Evolutionary conservation across 2,888 invertebrate genomes (phyloP).

Genomic region (Pharmacophagus antenor): DNA sequence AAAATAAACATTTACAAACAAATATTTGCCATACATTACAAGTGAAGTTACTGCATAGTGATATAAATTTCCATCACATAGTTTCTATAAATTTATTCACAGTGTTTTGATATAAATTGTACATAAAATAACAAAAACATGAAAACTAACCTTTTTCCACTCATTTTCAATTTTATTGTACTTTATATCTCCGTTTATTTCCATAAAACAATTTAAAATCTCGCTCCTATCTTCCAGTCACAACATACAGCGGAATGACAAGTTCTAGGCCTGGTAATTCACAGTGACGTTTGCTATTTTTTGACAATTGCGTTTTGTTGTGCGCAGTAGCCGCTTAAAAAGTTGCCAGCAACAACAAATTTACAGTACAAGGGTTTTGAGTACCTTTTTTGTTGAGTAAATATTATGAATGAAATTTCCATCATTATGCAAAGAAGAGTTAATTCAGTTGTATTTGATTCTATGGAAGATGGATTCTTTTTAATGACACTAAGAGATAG

Average conservation of each 20-base stretch:
- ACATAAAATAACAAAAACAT: conserved; percentile 43
- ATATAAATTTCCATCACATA: conserved; percentile 45
- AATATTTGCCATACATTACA: conserved; percentile 44
- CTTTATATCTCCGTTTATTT: conserved; percentile 30
- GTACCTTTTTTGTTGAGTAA: conserved; percentile 43
- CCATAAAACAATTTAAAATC: conserved; percentile 30
- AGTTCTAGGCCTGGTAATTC: conserved; percentile 41
- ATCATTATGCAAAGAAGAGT: no score
- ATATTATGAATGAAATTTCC: conserved; percentile 44
- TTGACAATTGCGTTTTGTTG: conserved; percentile 43
- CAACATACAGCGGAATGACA: conserved; percentile 39
- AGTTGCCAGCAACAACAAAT: conserved; percentile 45
- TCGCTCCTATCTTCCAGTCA: conserved; percentile 37
- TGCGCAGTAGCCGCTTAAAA: conserved; percentile 39
- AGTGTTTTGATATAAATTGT: conserved; percentile 44
- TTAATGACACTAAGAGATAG: no score
- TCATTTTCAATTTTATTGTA: conserved; percentile 35
- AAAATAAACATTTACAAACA: conserved; percentile 45
- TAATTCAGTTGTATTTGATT: no score
- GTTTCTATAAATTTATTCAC: conserved; percentile 44
- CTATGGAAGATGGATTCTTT: no score
- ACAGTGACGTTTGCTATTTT: conserved; percentile 42
- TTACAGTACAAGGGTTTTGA: conserved; percentile 43
- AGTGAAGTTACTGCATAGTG: conserved; percentile 43
- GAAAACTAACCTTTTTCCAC: conserved; percentile 39